phyloP scores from a whole-genome alignment of 2,888 invertebrate species.

The Labia minor region DNA sequence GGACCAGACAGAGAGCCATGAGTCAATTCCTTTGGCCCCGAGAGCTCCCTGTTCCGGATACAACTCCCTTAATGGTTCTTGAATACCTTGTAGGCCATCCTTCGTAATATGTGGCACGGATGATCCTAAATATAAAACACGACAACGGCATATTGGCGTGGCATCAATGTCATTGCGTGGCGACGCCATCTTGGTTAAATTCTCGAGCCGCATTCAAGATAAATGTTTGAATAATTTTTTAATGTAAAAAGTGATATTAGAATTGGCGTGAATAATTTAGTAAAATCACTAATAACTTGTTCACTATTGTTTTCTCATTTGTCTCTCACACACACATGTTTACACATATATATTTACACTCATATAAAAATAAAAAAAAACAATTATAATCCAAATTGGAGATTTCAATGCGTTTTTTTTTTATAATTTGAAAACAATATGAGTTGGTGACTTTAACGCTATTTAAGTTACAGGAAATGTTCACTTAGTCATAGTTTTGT shows the following conservation, averaged over 20 bases:
- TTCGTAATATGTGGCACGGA: constrained; percentile 95
- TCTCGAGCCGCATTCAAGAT: constrained; percentile 2
- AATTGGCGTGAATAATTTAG: too few species aligned
- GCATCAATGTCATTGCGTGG: constrained; percentile 47
- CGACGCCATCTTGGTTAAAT: constrained; percentile 25
- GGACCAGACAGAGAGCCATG: constrained; percentile 95
- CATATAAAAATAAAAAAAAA: not conserved
- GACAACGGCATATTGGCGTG: constrained; percentile 91
- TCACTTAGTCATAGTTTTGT: constrained; percentile 4
- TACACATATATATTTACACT: not conserved
- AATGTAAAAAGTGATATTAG: too few species aligned
- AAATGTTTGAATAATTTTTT: not conserved
- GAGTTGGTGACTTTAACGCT: not conserved
- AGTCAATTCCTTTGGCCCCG: constrained; percentile 81
- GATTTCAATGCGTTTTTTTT: not conserved
- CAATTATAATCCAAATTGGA: too few species aligned
- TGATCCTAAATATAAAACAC: constrained; percentile 91
- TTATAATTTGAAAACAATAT: not conserved
- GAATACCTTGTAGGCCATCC: constrained; percentile 93
- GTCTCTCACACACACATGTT: not conserved
- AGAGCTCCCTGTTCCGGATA: constrained; percentile 91
- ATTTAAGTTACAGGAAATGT: not conserved
- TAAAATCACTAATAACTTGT: not conserved
- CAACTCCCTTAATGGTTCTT: constrained; percentile 89
- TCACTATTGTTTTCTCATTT: not conserved